Percentiles rank a stretch among this genome's conserved stretches.
These are phyloP conservation scores for Cacatua alba DNA, from an alignment of 2,113 vertebrate species.

Conservation along the genomic window DNA sequence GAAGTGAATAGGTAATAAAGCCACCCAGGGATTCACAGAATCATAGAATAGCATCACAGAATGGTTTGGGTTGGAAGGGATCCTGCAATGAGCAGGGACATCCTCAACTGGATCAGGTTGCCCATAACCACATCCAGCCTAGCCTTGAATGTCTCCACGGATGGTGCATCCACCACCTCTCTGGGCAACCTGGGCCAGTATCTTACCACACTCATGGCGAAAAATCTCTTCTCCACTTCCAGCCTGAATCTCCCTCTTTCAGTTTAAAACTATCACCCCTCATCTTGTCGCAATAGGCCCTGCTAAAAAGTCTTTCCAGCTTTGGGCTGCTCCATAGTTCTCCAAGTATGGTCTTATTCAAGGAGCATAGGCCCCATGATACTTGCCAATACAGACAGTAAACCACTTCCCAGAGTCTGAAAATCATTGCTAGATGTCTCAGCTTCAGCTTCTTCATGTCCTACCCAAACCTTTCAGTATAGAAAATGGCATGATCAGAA, in stretches of 20 bases:
- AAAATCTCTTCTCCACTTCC: not conserved
- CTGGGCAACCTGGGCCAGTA: not conserved
- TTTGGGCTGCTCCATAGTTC: not conserved
- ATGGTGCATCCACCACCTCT: not conserved
- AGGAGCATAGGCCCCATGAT: not conserved
- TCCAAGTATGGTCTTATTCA: not conserved
- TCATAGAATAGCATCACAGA: not conserved
- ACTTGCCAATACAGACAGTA: not conserved
- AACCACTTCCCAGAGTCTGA: not conserved
- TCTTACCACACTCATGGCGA: not conserved
- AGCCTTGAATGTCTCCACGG: not conserved
- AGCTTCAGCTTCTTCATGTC: not conserved
- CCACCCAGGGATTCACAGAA: not conserved
- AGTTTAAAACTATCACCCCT: not conserved
- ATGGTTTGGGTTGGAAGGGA: not conserved
- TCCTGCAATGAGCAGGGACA: not conserved
- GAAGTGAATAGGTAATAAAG: not conserved
- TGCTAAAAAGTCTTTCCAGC: not conserved
- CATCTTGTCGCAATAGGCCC: not conserved
- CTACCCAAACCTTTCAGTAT: not conserved
- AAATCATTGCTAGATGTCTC: not conserved
- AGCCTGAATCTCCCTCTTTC: not conserved
- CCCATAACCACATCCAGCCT: not conserved
- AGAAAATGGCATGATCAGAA: not conserved
- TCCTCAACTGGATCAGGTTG: not conserved